These are phyloP conservation scores for Tetragonula carbonaria DNA, from an alignment of 2,888 invertebrate species.

Conservation along the genomic window DNA sequence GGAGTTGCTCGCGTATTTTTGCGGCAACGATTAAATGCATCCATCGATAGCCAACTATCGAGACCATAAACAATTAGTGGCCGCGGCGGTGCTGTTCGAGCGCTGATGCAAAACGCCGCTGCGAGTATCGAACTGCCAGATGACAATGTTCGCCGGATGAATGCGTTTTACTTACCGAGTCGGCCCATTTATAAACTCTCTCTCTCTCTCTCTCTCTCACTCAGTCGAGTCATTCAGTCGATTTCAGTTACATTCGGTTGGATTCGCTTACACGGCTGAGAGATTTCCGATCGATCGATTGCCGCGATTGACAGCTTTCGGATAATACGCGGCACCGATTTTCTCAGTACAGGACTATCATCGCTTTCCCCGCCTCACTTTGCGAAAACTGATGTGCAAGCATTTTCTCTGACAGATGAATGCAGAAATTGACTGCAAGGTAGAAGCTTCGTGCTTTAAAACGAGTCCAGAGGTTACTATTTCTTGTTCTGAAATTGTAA, in stretches of 20 bases:
- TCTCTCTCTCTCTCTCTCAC: too few relatives aligned
- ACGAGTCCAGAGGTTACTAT: too few relatives aligned
- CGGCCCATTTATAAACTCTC: background rate
- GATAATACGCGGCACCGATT: too few relatives aligned
- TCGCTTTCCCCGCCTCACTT: too few relatives aligned
- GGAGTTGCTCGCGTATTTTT: conserved; percentile 46
- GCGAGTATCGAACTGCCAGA: conserved; percentile 7
- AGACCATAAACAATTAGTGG: conserved; percentile 46
- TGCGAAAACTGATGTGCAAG: too few relatives aligned
- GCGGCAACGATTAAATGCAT: conserved; percentile 63
- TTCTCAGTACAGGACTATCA: too few relatives aligned
- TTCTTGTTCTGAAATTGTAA: too few relatives aligned
- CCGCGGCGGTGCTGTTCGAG: conserved; percentile 3
- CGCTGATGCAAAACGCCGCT: background rate
- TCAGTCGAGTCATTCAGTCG: background rate
- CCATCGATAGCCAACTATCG: conserved; percentile 40
- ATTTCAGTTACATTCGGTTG: background rate
- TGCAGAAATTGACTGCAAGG: too few relatives aligned
- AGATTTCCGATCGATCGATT: background rate
- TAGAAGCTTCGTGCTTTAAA: too few relatives aligned
- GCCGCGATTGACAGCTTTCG: too few relatives aligned
- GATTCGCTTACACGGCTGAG: conserved; percentile 5
- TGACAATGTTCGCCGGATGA: conserved; percentile 9
- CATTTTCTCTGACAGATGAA: too few relatives aligned
- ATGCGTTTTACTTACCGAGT: background rate